These are phyloP conservation scores for Asteroscopus sphinx DNA, from an alignment of 2,888 invertebrate genomes.

Conservation along the genomic window DNA sequence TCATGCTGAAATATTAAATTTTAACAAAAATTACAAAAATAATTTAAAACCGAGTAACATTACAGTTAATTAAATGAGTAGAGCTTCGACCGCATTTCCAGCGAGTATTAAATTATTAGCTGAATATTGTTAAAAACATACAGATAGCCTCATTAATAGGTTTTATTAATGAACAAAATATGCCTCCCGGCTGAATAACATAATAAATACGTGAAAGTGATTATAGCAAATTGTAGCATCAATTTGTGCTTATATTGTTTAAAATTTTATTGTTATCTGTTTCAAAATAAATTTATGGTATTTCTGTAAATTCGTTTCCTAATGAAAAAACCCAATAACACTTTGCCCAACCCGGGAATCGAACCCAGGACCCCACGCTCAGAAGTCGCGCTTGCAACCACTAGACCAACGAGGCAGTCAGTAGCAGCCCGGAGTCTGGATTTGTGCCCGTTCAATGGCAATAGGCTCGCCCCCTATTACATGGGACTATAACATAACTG, in stretches of 20 bases:
- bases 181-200: constrained; percentile 20
- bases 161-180: constrained; percentile 35
- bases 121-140: constrained; percentile 42
- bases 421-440: too few relatives aligned
- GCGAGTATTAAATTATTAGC: constrained; percentile 34
- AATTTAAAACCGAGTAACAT: constrained; percentile 42
- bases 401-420: too few relatives aligned
- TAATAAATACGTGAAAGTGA: constrained; percentile 33
- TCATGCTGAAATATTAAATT: constrained; percentile 24
- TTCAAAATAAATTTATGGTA: background rate
- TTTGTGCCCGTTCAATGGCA: too few relatives aligned
- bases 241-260: constrained; percentile 24
- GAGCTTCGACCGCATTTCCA: constrained; percentile 27
- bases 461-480: too few relatives aligned
- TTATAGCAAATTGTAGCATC: constrained; percentile 17
- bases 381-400: too few relatives aligned
- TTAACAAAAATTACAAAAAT: constrained; percentile 22
- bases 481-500: too few relatives aligned
- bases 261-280: constrained; percentile 9
- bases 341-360: too few relatives aligned
- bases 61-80: constrained; percentile 54
- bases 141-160: constrained; percentile 27
- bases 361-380: too few relatives aligned
- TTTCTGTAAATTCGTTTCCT: too few relatives aligned
- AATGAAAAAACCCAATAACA: too few relatives aligned